These are phyloP conservation scores for Papilio dardanus DNA, from an alignment of 1,140 invertebrate species.

Conservation along the genomic window DNA sequence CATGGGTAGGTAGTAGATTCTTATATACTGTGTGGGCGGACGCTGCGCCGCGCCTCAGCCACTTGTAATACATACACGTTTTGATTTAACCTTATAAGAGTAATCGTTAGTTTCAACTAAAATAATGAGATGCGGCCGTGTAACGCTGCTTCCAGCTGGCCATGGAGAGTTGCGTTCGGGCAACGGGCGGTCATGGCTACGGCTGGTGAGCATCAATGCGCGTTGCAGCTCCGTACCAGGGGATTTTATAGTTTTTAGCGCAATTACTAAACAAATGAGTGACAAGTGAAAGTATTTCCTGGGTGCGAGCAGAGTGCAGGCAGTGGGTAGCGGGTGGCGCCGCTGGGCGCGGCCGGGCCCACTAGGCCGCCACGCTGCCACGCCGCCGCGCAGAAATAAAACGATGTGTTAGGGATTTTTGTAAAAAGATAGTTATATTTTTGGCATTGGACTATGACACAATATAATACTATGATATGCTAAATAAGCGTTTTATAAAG, in stretches of 20 bases:
- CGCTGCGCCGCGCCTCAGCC: too few species aligned
- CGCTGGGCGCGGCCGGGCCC: not conserved
- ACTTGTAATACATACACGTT: too few species aligned
- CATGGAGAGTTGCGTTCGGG: not conserved
- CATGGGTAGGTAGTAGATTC: too few species aligned
- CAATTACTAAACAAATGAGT: not conserved
- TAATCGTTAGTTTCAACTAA: too few species aligned
- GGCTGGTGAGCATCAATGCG: not conserved
- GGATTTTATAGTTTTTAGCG: not conserved
- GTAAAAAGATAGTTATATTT: slow-evolving; percentile 83
- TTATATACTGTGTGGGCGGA: too few species aligned
- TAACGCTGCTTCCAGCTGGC: not conserved
- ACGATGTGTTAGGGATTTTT: slow-evolving; percentile 79
- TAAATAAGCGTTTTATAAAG: slow-evolving; percentile 83
- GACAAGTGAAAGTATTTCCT: not conserved
- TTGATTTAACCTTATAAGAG: too few species aligned
- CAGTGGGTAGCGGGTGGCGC: too few species aligned
- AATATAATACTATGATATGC: slow-evolving; percentile 83
- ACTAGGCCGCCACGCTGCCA: too few species aligned
- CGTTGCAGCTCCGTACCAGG: not conserved
- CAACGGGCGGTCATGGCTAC: not conserved
- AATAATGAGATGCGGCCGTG: too few species aligned
- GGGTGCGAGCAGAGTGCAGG: not conserved
- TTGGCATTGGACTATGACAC: slow-evolving; percentile 83
- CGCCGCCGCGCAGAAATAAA: slow-evolving; percentile 80